Conservation (phyloP, 2,113 vertebrate genomes). For the Perccottus glenii region DNA sequence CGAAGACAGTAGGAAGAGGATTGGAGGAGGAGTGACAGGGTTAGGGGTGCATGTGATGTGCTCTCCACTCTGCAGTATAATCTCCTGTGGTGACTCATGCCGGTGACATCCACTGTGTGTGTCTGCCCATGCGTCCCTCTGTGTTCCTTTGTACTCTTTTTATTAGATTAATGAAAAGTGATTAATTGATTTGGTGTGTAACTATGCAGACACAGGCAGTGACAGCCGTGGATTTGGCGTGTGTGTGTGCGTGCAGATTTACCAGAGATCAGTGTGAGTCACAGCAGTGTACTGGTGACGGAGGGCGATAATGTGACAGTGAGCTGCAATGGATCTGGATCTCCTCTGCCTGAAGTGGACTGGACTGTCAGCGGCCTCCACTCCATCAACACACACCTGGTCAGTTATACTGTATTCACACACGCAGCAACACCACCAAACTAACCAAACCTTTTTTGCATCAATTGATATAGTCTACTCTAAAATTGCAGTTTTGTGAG, state of each 20-base stretch:
- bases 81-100: conserved; percentile 64
- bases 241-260: conserved; percentile 78
- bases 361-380: conserved; percentile 92
- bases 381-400: conserved; percentile 98
- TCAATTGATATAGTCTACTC: not conserved
- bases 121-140: conserved; percentile 15
- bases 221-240: conserved; percentile 15
- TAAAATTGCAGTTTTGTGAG: conserved; percentile 7
- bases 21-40: conserved; percentile 57
- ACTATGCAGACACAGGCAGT: conserved; percentile 31
- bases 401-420: conserved; percentile 61
- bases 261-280: conserved; percentile 95
- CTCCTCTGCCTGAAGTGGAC: conserved; percentile 93
- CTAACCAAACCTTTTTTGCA: too few species aligned
- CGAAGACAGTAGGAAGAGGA: conserved; percentile 8
- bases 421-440: not conserved
- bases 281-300: conserved; percentile 88
- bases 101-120: conserved; percentile 32
- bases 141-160: conserved; percentile 37
- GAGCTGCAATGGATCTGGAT: conserved; percentile 93
- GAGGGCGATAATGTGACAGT: conserved; percentile 94
- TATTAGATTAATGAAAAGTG: conserved; percentile 52
- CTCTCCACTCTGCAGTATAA: conserved; percentile 41
- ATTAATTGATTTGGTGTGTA: conserved; percentile 55
- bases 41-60: conserved; percentile 64